These are phyloP conservation scores for Choristoneura fumiferana DNA, from an alignment of 1,140 invertebrate genomes.

Conservation along the genomic window DNA sequence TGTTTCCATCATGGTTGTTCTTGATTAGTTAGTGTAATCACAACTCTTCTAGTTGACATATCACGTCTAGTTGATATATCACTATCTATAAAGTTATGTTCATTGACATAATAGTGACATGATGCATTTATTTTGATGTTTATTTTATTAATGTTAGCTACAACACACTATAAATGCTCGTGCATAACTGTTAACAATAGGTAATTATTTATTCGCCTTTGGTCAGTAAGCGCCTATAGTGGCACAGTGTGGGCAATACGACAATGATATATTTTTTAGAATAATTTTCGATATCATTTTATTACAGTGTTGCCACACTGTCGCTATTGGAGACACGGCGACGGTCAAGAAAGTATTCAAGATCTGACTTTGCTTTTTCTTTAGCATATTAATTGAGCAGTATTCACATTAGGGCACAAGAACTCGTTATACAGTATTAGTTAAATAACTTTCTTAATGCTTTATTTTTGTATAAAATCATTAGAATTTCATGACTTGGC, in stretches of 20 bases:
- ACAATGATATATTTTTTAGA: conserved; percentile 54
- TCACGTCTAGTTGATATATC: conserved; percentile 59
- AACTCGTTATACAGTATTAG: conserved; percentile 68
- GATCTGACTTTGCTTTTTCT: conserved; percentile 50
- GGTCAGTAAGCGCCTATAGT: conserved; percentile 30
- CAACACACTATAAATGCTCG: conserved; percentile 74
- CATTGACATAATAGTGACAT: conserved; percentile 74
- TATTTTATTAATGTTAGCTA: conserved; percentile 76
- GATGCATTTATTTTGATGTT: conserved; percentile 78
- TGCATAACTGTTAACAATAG: conserved; percentile 65
- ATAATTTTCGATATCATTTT: conserved; percentile 55
- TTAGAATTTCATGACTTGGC: conserved; percentile 36
- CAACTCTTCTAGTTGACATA: conserved; percentile 50
- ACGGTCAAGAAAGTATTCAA: conserved; percentile 46
- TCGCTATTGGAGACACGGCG: conserved; percentile 20
- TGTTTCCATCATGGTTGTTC: conserved; percentile 46
- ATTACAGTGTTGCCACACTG: conserved; percentile 42
- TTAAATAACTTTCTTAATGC: conserved; percentile 47
- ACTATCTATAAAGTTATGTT: conserved; percentile 61
- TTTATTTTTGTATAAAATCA: conserved; percentile 58
- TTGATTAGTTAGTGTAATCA: conserved; percentile 75
- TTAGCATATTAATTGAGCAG: conserved; percentile 43
- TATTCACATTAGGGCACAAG: conserved; percentile 59
- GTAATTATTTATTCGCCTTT: conserved; percentile 60
- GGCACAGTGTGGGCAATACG: conserved; percentile 44